Evolutionary conservation across 2,113 vertebrate genomes (phyloP), one percentile per base, ranked within the genome.

Genomic region (Numenius arquata): DNA sequence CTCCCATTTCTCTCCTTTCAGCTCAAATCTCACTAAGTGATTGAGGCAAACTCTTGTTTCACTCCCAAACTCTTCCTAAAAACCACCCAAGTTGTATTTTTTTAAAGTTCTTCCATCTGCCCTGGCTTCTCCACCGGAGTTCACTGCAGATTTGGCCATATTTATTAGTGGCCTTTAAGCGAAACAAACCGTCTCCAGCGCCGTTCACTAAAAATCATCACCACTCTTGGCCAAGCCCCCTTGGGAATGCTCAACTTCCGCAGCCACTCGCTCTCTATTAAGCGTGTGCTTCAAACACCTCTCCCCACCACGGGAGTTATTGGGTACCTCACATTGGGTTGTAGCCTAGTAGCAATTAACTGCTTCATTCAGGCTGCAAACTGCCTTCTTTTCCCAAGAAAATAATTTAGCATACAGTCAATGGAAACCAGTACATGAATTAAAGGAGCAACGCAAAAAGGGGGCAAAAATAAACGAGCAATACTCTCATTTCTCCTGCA

Each of bases 11-110:
- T 59, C 36, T 36, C 53, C 36, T 38, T 68, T 56, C 34, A 30
- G 29, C 59, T 53, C 61, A 27, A 65, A n/a, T 36, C n/a, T 65
- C 65, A 25, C 12, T 4, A 2, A 45, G 22, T 0, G 0, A n/a
- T 6, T 32, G 2, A 6, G 29, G 25, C 7, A 12, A 89, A 66
- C 27, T 36, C 29, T 30, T 5, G 6, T 50, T 82, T 71, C 38
- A 4, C 29, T 36, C 66, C 58, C 47, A 43, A 27, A 12, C 36
- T 56, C 68, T 38, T 76, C 12, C 71, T 36, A 41, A 71, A 66
- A 53, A 29, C 21, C 20, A 53, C 6, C 12, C 43, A 8, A 45
- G 27, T 20, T 8, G 5, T 47, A 58, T 34, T 66, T 36, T 68
- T 2, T 8, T 5, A 22, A 83, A 53, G 55, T 36, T 67, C 50